A percentile compares a stretch with the other conserved stretches of the same genome.
These are phyloP conservation scores for Camelus dromedarius DNA, from an alignment of 2,113 vertebrate genomes.

Conservation along the genomic window DNA sequence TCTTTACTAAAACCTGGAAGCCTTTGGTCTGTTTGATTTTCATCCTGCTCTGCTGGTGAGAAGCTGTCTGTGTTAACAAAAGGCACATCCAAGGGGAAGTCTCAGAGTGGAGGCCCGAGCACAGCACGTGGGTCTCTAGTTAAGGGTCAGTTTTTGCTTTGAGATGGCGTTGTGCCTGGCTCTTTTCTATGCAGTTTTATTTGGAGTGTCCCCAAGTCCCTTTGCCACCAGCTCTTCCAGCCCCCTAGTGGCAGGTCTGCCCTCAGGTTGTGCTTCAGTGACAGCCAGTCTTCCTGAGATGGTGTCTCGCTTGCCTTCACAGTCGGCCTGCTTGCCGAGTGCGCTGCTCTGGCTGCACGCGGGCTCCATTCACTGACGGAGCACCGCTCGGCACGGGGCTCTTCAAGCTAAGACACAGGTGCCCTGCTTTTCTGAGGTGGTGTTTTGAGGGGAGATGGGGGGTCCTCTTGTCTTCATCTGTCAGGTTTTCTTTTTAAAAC, in stretches of 20 bases:
- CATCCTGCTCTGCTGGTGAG: background rate
- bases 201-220: background rate
- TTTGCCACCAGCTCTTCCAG: background rate
- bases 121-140: background rate
- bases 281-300: rapidly evolving
- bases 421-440: background rate
- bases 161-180: rapidly evolving
- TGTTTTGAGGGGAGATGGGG: too few relatives aligned
- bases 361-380: background rate
- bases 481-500: background rate
- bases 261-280: rapidly evolving
- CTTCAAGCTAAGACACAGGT: too few relatives aligned
- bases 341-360: background rate
- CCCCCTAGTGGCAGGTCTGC: background rate
- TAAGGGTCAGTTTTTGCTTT: background rate
- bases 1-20: too few relatives aligned
- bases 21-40: background rate
- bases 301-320: rapidly evolving
- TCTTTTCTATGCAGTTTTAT: background rate
- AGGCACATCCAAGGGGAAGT: rapidly evolving
- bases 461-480: rapidly evolving
- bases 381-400: background rate
- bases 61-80: background rate
- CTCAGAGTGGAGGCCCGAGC: background rate
- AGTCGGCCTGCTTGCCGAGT: background rate